A percentile compares a stretch with the other conserved stretches of the same genome.
phyloP scores from a whole-genome alignment of 2,888 invertebrate species.

The Mesorhabditis belari region DNA sequence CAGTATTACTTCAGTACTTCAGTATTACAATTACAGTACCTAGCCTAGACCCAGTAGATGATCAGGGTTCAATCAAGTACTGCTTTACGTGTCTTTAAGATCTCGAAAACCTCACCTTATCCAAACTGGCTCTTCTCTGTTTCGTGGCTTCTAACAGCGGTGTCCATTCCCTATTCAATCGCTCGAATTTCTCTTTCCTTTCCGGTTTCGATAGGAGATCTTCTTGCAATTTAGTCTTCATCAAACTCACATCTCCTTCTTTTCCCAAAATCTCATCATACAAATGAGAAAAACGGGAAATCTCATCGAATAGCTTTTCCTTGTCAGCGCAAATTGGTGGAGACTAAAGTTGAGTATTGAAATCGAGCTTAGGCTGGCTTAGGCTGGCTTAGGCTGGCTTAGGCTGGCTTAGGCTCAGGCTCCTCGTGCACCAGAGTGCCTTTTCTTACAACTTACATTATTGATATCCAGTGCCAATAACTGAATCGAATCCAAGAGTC shows the following conservation, averaged over 20 bases:
- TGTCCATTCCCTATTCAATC: conserved; percentile 84
- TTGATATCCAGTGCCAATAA: not conserved
- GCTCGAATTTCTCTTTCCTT: conserved; percentile 69
- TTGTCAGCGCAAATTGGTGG: conserved; percentile 74
- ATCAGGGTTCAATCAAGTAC: not conserved
- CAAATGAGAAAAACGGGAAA: conserved; percentile 61
- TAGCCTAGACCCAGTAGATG: no score
- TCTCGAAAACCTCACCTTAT: conserved; percentile 16
- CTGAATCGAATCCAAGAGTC: conserved; percentile 12
- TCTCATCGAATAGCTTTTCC: conserved; percentile 73
- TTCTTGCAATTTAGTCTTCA: conserved; percentile 54
- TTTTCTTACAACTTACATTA: conserved; percentile 1
- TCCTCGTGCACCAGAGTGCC: conserved; percentile 29
- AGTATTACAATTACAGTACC: no score
- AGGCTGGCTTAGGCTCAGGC: no score
- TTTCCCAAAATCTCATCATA: conserved; percentile 82
- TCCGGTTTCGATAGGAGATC: conserved; percentile 57
- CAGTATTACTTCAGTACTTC: no score
- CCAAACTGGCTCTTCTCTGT: conserved; percentile 58
- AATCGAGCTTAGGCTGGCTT: conserved; percentile 6
- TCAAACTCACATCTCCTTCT: conserved; percentile 74
- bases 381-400: conserved; percentile 16
- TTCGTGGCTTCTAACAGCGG: conserved; percentile 79
- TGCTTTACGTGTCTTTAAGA: conserved; percentile 1
- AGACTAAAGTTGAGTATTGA: conserved; percentile 11